These are phyloP conservation scores for Sipunculus nudus DNA, from an alignment of 2,888 invertebrate genomes.

Conservation along the genomic window DNA sequence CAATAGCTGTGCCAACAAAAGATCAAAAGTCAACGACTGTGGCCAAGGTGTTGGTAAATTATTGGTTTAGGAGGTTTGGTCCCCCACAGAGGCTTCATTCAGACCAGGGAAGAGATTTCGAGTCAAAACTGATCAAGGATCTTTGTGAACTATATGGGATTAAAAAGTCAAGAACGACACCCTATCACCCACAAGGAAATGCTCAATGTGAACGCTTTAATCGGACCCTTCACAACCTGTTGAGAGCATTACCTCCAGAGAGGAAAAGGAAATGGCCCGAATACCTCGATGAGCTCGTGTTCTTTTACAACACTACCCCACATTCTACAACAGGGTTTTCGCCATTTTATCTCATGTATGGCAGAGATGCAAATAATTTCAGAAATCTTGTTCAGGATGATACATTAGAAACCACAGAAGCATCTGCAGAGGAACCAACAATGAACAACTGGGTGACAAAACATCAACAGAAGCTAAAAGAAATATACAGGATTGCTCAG, in stretches of 20 bases:
- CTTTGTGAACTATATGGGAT: slow-evolving; percentile 32
- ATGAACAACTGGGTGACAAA: no score
- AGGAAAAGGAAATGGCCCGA: slow-evolving; percentile 35
- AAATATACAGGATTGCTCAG: no score
- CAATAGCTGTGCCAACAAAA: slow-evolving; percentile 19
- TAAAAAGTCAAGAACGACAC: slow-evolving; percentile 23
- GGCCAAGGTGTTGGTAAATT: slow-evolving; percentile 16
- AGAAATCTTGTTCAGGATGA: no score
- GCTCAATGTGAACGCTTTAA: slow-evolving; percentile 24
- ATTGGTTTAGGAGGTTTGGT: slow-evolving; percentile 24
- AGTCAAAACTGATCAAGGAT: slow-evolving; percentile 9
- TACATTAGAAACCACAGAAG: no score
- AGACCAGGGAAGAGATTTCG: slow-evolving; percentile 23
- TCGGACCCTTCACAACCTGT: slow-evolving; percentile 30
- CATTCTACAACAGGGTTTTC: no score
- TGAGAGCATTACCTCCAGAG: slow-evolving; percentile 25
- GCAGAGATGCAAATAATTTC: no score
- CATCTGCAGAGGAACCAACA: no score
- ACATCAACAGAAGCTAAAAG: no score
- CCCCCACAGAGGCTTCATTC: slow-evolving; percentile 18
- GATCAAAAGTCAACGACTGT: slow-evolving; percentile 25
- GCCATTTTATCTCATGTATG: no score
- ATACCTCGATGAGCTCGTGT: slow-evolving; percentile 23
- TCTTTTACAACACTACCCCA: no score
- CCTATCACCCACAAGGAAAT: slow-evolving; percentile 26